Conservation (phyloP, 2,888 invertebrate genomes). For the Tipula vernalis region DNA sequence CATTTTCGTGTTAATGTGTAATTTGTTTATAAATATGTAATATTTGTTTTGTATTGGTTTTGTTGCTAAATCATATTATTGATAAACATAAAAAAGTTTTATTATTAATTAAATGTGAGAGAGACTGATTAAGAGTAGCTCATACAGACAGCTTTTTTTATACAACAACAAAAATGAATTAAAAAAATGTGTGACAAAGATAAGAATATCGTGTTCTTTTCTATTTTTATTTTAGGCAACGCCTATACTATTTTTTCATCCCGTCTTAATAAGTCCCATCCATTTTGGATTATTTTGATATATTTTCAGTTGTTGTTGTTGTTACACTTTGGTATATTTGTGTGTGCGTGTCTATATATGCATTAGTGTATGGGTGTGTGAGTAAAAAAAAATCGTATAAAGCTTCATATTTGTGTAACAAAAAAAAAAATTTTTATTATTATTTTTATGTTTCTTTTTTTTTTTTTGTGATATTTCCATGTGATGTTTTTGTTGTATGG, state of each 20-base stretch:
- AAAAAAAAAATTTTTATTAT: neutral
- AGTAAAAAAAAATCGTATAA: neutral
- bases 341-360: neutral
- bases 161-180: neutral
- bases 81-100: neutral
- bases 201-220: neutral
- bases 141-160: neutral
- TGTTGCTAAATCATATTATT: neutral
- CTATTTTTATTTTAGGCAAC: neutral
- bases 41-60: neutral
- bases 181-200: neutral
- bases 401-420: neutral
- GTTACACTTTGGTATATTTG: neutral
- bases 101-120: neutral
- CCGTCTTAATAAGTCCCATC: conserved; percentile 4
- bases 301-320: neutral
- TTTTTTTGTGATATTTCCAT: neutral
- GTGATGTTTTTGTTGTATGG: neutral
- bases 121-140: neutral
- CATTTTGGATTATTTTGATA: conserved; percentile 4
- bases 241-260: conserved; percentile 4
- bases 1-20: neutral
- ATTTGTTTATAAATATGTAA: neutral
- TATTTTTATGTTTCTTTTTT: neutral
- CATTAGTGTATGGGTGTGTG: neutral